These are phyloP conservation scores for Limnephilus rhombicus DNA, from an alignment of 2,888 invertebrate genomes.

Conservation along the genomic window DNA sequence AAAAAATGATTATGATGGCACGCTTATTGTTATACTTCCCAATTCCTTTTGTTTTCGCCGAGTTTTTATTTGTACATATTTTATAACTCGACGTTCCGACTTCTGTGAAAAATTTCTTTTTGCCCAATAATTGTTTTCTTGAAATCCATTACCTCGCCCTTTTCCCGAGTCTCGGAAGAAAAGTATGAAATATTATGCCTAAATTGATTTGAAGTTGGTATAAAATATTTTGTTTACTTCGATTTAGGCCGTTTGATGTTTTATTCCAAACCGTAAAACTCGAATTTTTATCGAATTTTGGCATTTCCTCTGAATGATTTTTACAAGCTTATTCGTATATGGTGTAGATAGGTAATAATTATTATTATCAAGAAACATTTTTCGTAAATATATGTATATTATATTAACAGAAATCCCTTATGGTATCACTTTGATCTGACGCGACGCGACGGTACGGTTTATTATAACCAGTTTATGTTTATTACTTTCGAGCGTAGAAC, in stretches of 20 bases:
- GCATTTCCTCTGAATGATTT: neutral
- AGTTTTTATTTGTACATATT: slow-evolving; percentile 10
- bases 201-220: slow-evolving; percentile 23
- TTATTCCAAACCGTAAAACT: neutral
- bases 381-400: neutral
- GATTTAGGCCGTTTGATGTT: neutral
- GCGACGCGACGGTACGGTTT: too few relatives aligned
- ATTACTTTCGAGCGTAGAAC: too few relatives aligned
- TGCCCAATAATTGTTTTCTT: neutral
- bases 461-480: too few relatives aligned
- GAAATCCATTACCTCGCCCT: slow-evolving; percentile 7
- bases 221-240: slow-evolving; percentile 12
- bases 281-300: neutral
- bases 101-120: slow-evolving; percentile 3
- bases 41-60: neutral
- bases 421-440: too few relatives aligned
- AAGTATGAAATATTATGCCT: neutral
- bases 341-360: neutral
- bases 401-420: too few relatives aligned
- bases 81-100: neutral
- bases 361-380: neutral
- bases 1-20: neutral
- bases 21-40: neutral
- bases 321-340: neutral
- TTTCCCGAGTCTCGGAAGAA: neutral